Evolutionary conservation across 35 echinoderm and acorn worm species (phyloP).

Genomic region (Amphiura filiformis): DNA sequence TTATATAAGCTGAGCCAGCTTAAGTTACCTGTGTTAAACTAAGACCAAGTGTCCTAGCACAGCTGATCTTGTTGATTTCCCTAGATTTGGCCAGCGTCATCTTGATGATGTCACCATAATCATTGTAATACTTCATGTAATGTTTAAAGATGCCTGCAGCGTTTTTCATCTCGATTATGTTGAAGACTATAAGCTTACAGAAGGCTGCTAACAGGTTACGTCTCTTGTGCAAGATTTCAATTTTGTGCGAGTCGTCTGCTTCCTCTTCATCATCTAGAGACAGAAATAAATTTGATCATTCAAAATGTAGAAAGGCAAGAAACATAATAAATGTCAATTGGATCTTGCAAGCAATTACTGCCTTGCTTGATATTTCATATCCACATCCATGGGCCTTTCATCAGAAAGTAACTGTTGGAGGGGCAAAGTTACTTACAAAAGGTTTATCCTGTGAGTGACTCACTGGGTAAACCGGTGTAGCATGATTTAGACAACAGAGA

Average conservation of each 20-base stretch:
- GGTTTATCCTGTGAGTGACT: no score
- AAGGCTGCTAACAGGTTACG: conserved; percentile 91
- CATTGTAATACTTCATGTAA: conserved; percentile 99
- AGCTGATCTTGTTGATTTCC: conserved; percentile 97
- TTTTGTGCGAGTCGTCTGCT: conserved; percentile 93
- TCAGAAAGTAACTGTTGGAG: no score
- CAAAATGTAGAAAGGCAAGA: background rate
- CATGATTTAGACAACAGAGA: no score
- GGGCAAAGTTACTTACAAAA: no score
- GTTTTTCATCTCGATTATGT: conserved; percentile 97
- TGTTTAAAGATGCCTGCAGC: conserved; percentile 97
- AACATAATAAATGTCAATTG: background rate
- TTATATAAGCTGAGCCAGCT: no score
- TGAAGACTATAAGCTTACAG: conserved; percentile 99
- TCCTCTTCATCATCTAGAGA: conserved; percentile 93
- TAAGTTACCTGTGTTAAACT: conserved; percentile 90
- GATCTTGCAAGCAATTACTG: no score
- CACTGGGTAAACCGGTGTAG: no score
- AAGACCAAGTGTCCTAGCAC: conserved; percentile 89
- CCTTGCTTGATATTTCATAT: no score
- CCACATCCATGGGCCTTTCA: no score
- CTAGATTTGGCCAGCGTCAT: conserved; percentile 94
- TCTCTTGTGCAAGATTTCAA: conserved; percentile 97
- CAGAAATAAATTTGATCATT: background rate
- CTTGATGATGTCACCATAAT: conserved; percentile 99